Percentiles rank a stretch among this genome's conserved stretches.
Evolutionary conservation across 1,140 invertebrate genomes (phyloP).

Genomic region (Drosophila bocqueti): DNA sequence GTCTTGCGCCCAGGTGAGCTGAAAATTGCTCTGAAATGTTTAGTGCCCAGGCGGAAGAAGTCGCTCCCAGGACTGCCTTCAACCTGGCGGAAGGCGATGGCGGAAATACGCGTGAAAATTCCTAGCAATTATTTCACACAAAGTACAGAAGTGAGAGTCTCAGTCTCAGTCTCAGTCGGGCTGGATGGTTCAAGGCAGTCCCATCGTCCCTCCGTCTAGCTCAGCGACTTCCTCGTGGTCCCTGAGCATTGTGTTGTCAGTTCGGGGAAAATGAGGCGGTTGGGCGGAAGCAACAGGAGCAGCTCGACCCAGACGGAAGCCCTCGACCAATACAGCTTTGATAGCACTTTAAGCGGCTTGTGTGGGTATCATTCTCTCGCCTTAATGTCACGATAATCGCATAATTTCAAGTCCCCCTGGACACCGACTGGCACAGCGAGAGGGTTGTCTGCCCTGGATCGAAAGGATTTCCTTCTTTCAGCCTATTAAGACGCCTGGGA

Average conservation of each 20-base stretch:
- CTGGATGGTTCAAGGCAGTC: slow-evolving; percentile 22
- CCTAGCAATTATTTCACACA: slow-evolving; percentile 82
- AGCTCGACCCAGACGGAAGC: slow-evolving; percentile 53
- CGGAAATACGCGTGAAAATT: slow-evolving; percentile 82
- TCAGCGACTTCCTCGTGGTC: slow-evolving; percentile 32
- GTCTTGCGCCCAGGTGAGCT: slow-evolving; percentile 83
- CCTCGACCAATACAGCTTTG: slow-evolving; percentile 61
- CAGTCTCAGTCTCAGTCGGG: slow-evolving; percentile 4
- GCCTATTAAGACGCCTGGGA: slow-evolving; percentile 38
- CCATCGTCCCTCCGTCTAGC: slow-evolving; percentile 38
- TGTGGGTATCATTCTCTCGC: slow-evolving; percentile 62
- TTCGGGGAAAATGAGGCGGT: not conserved
- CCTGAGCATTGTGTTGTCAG: slow-evolving; percentile 42
- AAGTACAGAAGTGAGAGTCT: slow-evolving; percentile 52
- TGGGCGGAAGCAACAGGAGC: slow-evolving; percentile 2
- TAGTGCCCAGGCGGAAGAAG: slow-evolving; percentile 51
- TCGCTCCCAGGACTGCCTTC: slow-evolving; percentile 28
- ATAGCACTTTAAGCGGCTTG: slow-evolving; percentile 75
- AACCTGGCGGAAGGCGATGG: slow-evolving; percentile 27
- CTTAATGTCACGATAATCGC: slow-evolving; percentile 72
- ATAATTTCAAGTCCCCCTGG: slow-evolving; percentile 62
- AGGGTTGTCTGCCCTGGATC: slow-evolving; percentile 18
- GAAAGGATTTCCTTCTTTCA: slow-evolving; percentile 14
- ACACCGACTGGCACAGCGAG: slow-evolving; percentile 29
- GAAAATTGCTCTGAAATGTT: slow-evolving; percentile 77